Evolutionary conservation across 2,888 invertebrate species (phyloP).

Genomic region (Hemicrepidius hirtus): DNA sequence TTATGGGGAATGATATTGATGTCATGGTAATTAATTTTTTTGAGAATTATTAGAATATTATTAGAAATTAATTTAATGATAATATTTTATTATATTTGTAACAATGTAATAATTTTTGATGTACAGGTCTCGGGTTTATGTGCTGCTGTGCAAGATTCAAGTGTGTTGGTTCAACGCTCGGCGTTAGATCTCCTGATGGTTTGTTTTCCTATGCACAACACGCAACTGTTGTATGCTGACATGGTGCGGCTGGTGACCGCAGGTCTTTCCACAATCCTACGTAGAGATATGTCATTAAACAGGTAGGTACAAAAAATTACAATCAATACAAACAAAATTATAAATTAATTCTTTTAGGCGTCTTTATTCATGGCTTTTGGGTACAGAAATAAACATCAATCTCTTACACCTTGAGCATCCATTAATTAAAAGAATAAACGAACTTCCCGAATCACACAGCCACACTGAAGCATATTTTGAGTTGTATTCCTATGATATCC

Average conservation of each 20-base stretch:
- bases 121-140: constrained; percentile 83
- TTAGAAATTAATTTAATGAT: too few species aligned
- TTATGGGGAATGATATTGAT: constrained; percentile 89
- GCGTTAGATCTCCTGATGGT: constrained; percentile 87
- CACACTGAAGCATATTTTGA: constrained; percentile 78
- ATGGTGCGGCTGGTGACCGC: constrained; percentile 84
- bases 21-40: constrained; percentile 78
- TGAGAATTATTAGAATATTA: neutral
- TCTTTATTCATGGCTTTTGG: constrained; percentile 89
- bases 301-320: too few species aligned
- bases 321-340: too few species aligned
- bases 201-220: constrained; percentile 90
- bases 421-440: constrained; percentile 64
- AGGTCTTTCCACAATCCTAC: constrained; percentile 82
- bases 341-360: too few species aligned
- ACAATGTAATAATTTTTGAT: too few species aligned
- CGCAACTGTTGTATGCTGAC: constrained; percentile 80
- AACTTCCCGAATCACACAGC: constrained; percentile 63
- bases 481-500: constrained; percentile 78
- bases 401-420: constrained; percentile 68
- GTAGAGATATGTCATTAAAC: constrained; percentile 93
- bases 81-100: too few species aligned
- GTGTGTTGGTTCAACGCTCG: constrained; percentile 89
- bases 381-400: constrained; percentile 78
- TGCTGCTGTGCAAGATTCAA: constrained; percentile 85